Percentiles rank a stretch among this genome's conserved stretches.
Evolutionary conservation across 2,113 vertebrate genomes (phyloP).

Genomic region (Myiagra hebetior): DNA sequence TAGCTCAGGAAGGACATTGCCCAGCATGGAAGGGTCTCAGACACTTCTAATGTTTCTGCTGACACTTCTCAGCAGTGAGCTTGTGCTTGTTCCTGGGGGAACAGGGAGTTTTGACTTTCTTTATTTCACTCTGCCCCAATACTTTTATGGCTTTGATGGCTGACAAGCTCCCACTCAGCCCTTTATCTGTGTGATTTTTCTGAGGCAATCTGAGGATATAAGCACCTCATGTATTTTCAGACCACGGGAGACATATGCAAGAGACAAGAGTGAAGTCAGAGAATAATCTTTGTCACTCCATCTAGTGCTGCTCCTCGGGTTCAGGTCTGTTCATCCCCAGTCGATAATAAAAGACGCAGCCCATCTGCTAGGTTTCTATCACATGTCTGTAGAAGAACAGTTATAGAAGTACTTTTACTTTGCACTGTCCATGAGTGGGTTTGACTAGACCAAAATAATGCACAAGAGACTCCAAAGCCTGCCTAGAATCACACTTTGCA

Average conservation of each 20-base stretch:
- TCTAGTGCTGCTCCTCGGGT: neutral
- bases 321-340: slow-evolving; percentile 5
- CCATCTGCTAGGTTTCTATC: slow-evolving; percentile 18
- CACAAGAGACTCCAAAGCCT: neutral
- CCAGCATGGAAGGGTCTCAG: accelerated
- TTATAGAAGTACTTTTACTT: neutral
- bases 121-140: neutral
- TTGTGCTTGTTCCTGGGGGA: neutral
- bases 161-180: neutral
- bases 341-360: neutral
- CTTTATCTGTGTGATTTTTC: neutral
- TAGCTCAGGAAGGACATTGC: neutral
- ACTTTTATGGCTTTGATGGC: neutral
- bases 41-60: neutral
- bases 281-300: neutral
- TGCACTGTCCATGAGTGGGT: neutral
- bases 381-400: neutral
- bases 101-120: neutral
- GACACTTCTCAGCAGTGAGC: neutral
- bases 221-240: neutral
- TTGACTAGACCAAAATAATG: slow-evolving; percentile 44
- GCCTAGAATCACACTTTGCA: neutral
- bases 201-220: neutral
- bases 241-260: neutral
- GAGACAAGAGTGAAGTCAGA: neutral